Conservation (phyloP, 2,888 invertebrate species). For the Parelbella ahira region DNA sequence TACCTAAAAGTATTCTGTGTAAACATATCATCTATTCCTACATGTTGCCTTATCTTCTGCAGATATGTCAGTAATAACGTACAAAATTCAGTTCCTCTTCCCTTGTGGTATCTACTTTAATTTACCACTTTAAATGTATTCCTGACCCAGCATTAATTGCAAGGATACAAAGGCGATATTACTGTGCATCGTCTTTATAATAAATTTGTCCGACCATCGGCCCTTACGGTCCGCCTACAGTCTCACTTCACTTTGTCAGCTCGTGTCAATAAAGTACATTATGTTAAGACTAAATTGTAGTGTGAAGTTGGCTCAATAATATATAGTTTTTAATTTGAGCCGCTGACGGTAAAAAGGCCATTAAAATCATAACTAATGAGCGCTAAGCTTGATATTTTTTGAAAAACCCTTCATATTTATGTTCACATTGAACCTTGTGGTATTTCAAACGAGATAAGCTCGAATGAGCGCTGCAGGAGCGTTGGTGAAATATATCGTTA, state of each 20-base stretch:
- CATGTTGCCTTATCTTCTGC: not conserved
- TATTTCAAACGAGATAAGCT: too few relatives aligned
- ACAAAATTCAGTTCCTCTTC: conserved; percentile 14
- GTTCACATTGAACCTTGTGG: too few relatives aligned
- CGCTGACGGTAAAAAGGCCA: too few relatives aligned
- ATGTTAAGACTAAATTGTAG: conserved; percentile 7
- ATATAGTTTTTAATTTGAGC: too few relatives aligned
- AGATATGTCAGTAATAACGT: conserved; percentile 8
- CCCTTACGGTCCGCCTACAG: conserved; percentile 37
- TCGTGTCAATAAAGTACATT: conserved; percentile 34
- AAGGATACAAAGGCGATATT: conserved; percentile 4
- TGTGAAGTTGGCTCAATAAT: not conserved
- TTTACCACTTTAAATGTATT: not conserved
- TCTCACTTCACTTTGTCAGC: conserved; percentile 34
- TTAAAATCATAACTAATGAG: too few relatives aligned
- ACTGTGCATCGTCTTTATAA: not conserved
- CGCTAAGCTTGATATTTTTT: too few relatives aligned
- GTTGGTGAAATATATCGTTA: too few relatives aligned
- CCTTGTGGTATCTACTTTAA: not conserved
- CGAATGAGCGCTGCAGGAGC: too few relatives aligned
- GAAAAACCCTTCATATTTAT: too few relatives aligned
- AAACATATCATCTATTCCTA: too few relatives aligned
- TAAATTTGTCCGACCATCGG: conserved; percentile 14
- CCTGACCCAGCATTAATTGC: conserved; percentile 1
- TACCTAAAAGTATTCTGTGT: too few relatives aligned